Percentiles rank a stretch among this genome's conserved stretches.
Evolutionary conservation across 2,113 vertebrate genomes (phyloP).

Genomic region (Marmota monax): DNA sequence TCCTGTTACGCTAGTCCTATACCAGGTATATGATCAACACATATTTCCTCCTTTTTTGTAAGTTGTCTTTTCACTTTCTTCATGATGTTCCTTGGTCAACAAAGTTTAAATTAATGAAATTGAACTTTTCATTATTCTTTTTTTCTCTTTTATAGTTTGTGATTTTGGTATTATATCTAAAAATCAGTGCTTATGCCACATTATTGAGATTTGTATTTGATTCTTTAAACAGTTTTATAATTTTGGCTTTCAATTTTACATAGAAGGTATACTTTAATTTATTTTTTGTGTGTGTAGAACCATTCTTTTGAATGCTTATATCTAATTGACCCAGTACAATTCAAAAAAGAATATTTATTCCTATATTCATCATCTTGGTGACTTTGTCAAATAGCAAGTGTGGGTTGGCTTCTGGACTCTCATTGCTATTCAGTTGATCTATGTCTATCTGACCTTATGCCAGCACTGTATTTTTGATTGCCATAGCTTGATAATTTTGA

Average conservation of each 20-base stretch:
- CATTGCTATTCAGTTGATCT: neutral
- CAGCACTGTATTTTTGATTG: neutral
- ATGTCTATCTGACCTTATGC: neutral
- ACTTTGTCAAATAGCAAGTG: neutral
- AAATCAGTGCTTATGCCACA: neutral
- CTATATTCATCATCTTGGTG: neutral
- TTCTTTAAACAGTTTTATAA: no score
- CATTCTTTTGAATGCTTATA: conserved; percentile 20
- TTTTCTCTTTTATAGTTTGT: neutral
- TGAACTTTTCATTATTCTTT: neutral
- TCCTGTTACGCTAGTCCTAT: neutral
- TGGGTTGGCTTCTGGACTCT: neutral
- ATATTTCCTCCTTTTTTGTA: neutral
- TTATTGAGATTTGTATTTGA: no score
- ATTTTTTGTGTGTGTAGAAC: neutral
- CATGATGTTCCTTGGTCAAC: neutral
- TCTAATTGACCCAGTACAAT: neutral
- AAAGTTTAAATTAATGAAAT: neutral
- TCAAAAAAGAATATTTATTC: neutral
- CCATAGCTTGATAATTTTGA: neutral
- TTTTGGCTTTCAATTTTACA: conserved; percentile 5
- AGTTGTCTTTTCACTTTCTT: neutral
- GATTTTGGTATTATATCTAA: neutral
- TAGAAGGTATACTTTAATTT: neutral
- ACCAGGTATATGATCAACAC: neutral